Base-by-base conservation (phyloP, 2,797 vertebrate species). In the Enteromius treurensis region DNA sequence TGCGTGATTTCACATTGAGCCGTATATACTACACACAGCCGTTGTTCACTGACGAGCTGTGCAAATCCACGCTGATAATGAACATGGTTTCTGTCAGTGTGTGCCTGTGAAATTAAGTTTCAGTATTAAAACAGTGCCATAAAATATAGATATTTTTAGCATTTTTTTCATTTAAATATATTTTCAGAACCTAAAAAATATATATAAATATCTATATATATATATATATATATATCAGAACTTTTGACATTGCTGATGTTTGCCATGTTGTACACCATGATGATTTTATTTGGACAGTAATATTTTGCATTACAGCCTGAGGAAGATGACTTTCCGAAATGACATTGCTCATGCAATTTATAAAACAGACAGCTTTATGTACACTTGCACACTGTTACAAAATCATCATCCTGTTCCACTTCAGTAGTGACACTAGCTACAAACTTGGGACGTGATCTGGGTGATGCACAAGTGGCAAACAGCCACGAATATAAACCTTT, bases 331-430 rank as follows among this genome's bases (percentile, higher is more conserved):
- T 49, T 37, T 34, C 21, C 21, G 51, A 67, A 67, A 37, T 67
- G 19, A 65, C 29, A 51, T 79, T 62, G 17, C 45, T 67, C 29
- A 19, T 51, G 29, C 19, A 47, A 21, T 49, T 79, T 49, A 78
- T 49, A 29, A 65, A 78, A 19, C n/a, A 13, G 58, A 64, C 58
- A 77, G 58, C 19, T 64, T 77, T 34, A 78, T 78, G 42, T 9
- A n/a, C 42, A 51, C 62, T 51, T 67, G 23, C 29, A 23, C 26
- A 67, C 47, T 3, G 26, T 51, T 32, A 65, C 17, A 64, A 77
- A 49, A 65, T 51, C 29, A 79, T 79, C 11, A 51, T 51, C 21
- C 21, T 79, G 76, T 65, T 67, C 19, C 11, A 34, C 47, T 67
- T 51, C 60, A 37, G 45, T 67, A 21, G 45, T 67, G 62, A 67